Evolutionary conservation across 1,140 invertebrate genomes (phyloP).

Genomic region (Solenopsis invicta): DNA sequence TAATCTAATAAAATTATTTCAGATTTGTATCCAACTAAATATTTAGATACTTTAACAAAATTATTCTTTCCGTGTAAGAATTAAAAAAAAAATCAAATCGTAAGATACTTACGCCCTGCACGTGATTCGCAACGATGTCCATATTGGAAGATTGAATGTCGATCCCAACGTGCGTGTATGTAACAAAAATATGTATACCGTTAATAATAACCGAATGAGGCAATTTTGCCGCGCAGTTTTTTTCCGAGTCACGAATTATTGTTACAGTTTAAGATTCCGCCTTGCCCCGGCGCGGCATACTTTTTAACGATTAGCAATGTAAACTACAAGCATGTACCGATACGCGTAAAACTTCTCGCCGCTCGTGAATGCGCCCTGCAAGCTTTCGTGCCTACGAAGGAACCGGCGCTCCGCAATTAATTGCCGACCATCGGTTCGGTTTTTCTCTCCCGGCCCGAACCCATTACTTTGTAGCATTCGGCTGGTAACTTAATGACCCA

Average conservation of each 20-base stretch:
- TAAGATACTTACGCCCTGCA: slow-evolving; percentile 80
- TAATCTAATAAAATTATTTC: too few species aligned
- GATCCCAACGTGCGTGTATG: slow-evolving; percentile 19
- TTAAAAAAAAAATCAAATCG: slow-evolving; percentile 40
- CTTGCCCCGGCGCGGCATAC: neutral
- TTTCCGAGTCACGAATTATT: slow-evolving; percentile 8
- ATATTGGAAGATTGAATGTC: slow-evolving; percentile 1
- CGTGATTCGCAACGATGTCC: slow-evolving; percentile 11
- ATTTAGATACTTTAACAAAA: too few species aligned
- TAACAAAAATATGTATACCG: slow-evolving; percentile 29
- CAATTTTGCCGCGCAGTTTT: slow-evolving; percentile 1
- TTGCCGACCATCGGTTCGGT: slow-evolving; percentile 27
- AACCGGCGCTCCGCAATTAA: slow-evolving; percentile 51
- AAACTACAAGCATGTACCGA: slow-evolving; percentile 34
- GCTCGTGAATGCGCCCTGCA: neutral
- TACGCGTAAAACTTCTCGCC: slow-evolving; percentile 47
- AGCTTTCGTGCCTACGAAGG: slow-evolving; percentile 21
- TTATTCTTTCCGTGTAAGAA: neutral
- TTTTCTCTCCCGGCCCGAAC: neutral
- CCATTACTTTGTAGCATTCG: slow-evolving; percentile 65
- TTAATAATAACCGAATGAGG: neutral
- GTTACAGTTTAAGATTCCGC: neutral
- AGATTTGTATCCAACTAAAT: too few species aligned
- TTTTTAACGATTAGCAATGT: slow-evolving; percentile 52
- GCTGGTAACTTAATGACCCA: slow-evolving; percentile 68